These are phyloP conservation scores for Keiferia lycopersicella DNA, from an alignment of 2,888 invertebrate genomes.

Conservation along the genomic window DNA sequence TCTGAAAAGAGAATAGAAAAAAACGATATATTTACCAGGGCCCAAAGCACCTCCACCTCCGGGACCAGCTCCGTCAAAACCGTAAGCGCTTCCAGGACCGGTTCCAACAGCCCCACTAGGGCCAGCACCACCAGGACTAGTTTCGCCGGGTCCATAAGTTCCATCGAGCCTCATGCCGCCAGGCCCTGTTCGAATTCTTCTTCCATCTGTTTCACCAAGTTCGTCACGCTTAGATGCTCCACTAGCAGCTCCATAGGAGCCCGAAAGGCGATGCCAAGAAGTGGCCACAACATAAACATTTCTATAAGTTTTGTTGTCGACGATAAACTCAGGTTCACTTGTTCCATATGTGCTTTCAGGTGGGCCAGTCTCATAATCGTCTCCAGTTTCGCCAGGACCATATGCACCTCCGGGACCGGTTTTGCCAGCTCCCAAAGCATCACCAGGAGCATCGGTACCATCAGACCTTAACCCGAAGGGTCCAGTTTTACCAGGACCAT, in stretches of 20 bases:
- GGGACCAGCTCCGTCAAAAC: background rate
- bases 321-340: background rate
- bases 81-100: too few relatives aligned
- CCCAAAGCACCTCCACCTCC: background rate
- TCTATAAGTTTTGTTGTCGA: too few relatives aligned
- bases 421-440: background rate
- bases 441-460: background rate
- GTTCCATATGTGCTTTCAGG: background rate
- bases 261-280: too few relatives aligned
- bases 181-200: background rate
- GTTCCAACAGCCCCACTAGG: too few relatives aligned
- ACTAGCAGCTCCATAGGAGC: too few relatives aligned
- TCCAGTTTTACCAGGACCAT: background rate
- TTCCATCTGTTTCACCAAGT: too few relatives aligned
- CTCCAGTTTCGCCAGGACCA: background rate
- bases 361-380: background rate
- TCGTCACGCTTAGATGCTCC: too few relatives aligned
- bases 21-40: too few relatives aligned
- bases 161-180: background rate
- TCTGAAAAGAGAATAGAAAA: too few relatives aligned
- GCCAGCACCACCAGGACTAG: background rate
- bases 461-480: too few relatives aligned
- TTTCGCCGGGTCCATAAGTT: background rate
- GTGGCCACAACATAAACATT: too few relatives aligned
- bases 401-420: background rate